Evolutionary conservation across 2,113 vertebrate species (phyloP).

Genomic region (Aptenodytes patagonicus): DNA sequence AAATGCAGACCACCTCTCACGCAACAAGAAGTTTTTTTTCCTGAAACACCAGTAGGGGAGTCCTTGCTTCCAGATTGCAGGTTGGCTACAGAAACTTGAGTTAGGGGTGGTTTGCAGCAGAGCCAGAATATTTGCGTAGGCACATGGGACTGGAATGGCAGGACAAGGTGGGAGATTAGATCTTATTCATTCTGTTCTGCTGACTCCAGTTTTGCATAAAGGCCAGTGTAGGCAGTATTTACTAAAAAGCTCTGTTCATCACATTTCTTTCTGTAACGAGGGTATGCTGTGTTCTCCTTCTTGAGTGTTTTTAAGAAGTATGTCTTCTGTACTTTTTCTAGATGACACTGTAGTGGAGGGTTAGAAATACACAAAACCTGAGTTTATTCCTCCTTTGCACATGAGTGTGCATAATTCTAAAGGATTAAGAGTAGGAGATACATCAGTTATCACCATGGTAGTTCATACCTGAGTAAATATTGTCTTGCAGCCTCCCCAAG

Average conservation of each 20-base stretch:
- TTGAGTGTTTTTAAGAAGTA: not conserved
- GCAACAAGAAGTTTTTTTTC: not conserved
- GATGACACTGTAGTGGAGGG: not conserved
- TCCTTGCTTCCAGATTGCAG: not conserved
- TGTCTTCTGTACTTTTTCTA: not conserved
- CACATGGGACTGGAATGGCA: not conserved
- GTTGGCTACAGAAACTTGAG: not conserved
- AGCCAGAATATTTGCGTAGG: not conserved
- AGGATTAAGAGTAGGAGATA: not conserved
- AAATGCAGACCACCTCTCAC: not conserved
- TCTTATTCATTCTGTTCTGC: conserved; percentile 39
- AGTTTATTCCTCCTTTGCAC: not conserved
- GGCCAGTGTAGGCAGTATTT: conserved; percentile 47
- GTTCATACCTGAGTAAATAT: not conserved
- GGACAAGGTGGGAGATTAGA: conserved; percentile 15
- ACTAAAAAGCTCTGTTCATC: not conserved
- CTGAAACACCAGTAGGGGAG: not conserved
- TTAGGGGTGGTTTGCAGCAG: not conserved
- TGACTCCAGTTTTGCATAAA: conserved; percentile 17
- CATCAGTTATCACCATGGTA: not conserved
- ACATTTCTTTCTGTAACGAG: conserved; percentile 31
- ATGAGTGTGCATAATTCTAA: not conserved
- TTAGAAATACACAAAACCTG: not conserved
- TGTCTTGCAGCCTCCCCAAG: not conserved
- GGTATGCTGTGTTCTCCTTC: not conserved